Evolutionary conservation across 1,140 invertebrate genomes (phyloP).

Genomic region (Drosophila paulistorum): DNA sequence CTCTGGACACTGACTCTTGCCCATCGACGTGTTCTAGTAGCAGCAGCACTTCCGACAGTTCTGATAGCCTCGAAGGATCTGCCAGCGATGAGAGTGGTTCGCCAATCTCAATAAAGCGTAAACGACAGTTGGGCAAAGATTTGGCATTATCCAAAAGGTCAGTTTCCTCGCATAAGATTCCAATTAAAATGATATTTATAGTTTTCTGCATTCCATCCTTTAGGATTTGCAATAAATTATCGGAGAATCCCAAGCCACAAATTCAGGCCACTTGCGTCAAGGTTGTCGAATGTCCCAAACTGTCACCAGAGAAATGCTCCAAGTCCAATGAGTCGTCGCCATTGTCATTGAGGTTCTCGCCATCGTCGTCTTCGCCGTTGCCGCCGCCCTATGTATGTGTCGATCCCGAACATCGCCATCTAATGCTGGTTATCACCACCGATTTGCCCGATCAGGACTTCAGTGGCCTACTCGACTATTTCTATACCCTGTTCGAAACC

Average conservation of each 20-base stretch:
- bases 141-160: not conserved
- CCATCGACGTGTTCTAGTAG: not conserved
- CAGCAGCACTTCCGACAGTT: not conserved
- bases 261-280: too few relatives aligned
- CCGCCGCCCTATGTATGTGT: not conserved
- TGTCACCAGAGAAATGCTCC: not conserved
- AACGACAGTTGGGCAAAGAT: not conserved
- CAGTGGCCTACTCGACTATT: not conserved
- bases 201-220: not conserved
- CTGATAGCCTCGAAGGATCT: not conserved
- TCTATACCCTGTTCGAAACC: not conserved
- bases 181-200: not conserved
- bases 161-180: not conserved
- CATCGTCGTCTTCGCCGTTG: too few relatives aligned
- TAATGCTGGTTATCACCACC: not conserved
- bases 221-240: not conserved
- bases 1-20: not conserved
- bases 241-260: too few relatives aligned
- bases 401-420: not conserved
- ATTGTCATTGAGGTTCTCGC: too few relatives aligned
- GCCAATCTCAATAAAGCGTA: not conserved
- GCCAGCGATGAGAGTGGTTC: not conserved
- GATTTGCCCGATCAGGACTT: not conserved
- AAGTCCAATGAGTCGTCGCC: not conserved
- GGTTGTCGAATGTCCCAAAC: not conserved